Evolutionary conservation across 2,888 invertebrate genomes (phyloP), one percentile per base, ranked within the genome.

Genomic region (Drosophila lutescens): DNA sequence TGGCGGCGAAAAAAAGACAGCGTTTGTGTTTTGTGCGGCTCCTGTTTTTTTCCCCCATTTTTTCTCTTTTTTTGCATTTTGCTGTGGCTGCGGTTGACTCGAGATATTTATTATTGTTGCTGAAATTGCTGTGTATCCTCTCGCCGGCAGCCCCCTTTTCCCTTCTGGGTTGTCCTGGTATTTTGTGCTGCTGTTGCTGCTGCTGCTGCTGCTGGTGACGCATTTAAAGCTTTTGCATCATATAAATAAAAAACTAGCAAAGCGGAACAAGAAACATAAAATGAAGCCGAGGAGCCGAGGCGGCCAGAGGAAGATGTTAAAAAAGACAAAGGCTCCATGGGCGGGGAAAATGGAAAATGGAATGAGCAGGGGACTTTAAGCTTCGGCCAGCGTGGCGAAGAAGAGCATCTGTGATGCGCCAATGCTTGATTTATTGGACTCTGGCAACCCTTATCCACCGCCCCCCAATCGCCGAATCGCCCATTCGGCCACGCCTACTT

Each of bases 141-240:
- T 49, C 55, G 65, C 63, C 55, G 62, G 60, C 41, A 51, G 44
- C 50, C 50, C 56, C 44, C 53, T 3, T 6, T 47, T 12, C n/a
- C 40, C 53, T 17, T 44, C 70, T 59, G 44, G 17, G 38, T 38
- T 51, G 58, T 23, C 49, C 56, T 50, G 46, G 41, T 43, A 20
- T 41, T 47, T 47, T 20, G 49, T 56, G 41, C 57, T 50, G 41
- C 53, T 57, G 20, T 57, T 70, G 26, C 66, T 70, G 63, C 59
- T 84, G 86, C 66, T 70, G 26, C 66, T 70, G 63, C 59, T 84
- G 86, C 55, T 83, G 80, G 75, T 83, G 83, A 83, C 86, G 86
- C 86, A 80, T 86, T 83, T 83, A 83, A 86, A 76, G 86, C 86
- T 83, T 83, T 86, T 83, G 80, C 88, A 82, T 79, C 88, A 85